A percentile compares a stretch with the other conserved stretches of the same genome.
phyloP scores from a whole-genome alignment of 2,797 vertebrate genomes.

The Halcyon smyrnensis region DNA sequence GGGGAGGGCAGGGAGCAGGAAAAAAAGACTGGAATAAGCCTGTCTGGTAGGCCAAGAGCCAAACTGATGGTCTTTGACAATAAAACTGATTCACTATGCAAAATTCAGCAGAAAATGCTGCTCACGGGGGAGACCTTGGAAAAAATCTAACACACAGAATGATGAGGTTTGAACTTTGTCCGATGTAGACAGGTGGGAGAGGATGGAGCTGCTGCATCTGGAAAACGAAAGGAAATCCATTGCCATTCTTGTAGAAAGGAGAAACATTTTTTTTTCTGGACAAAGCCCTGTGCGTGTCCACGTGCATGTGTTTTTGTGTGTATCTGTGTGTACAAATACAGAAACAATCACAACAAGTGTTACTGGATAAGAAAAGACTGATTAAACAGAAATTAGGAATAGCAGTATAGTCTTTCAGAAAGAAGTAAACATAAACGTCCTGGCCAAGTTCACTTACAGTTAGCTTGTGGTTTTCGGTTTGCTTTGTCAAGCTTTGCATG shows the following conservation, averaged over 20 bases:
- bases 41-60: background rate
- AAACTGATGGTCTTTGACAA: background rate
- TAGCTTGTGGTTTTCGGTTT: background rate
- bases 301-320: background rate
- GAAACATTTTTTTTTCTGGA: background rate
- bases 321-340: background rate
- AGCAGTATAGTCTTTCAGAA: background rate
- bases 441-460: background rate
- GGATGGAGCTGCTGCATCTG: background rate
- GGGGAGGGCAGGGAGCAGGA: background rate
- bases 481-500: background rate
- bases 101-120: background rate
- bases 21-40: background rate
- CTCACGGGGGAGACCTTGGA: background rate
- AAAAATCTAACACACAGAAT: background rate
- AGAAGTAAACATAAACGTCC: background rate
- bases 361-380: background rate
- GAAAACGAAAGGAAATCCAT: background rate
- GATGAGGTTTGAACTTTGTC: background rate
- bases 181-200: background rate
- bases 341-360: background rate
- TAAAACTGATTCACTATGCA: background rate
- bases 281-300: background rate
- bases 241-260: background rate
- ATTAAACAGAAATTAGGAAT: background rate